Evolutionary conservation across 1,140 invertebrate species (phyloP).

Genomic region (Ceratina japonica): DNA sequence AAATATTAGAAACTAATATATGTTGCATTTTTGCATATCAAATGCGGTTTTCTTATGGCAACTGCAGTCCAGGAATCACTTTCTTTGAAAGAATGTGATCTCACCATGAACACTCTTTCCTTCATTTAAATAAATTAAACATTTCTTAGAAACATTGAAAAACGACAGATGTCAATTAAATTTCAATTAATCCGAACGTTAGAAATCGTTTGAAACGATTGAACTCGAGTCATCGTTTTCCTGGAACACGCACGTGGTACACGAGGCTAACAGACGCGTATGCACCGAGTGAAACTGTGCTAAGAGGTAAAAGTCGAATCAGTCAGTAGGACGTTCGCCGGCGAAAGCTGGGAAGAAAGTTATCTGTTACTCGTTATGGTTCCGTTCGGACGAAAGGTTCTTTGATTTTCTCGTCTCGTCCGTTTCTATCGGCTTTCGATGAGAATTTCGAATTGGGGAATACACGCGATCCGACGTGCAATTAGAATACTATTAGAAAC

Average conservation of each 20-base stretch:
- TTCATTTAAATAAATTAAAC: too few species aligned
- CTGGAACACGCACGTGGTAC: background rate
- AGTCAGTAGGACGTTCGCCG: slow-evolving; percentile 64
- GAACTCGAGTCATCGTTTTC: slow-evolving; percentile 4
- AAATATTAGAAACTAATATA: too few species aligned
- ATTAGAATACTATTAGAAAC: too few species aligned
- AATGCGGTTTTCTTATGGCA: too few species aligned
- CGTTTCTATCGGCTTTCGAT: too few species aligned
- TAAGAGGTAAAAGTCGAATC: slow-evolving; percentile 67
- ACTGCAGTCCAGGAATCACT: background rate
- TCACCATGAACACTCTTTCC: too few species aligned
- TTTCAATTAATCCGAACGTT: background rate
- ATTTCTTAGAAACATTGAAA: too few species aligned
- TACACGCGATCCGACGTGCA: too few species aligned
- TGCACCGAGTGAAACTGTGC: slow-evolving; percentile 63
- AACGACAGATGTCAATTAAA: too few species aligned
- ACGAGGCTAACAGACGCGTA: background rate
- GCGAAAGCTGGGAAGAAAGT: slow-evolving; percentile 66
- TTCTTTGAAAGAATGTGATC: too few species aligned
- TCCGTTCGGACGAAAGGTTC: slow-evolving; percentile 22
- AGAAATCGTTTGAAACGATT: background rate
- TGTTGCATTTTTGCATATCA: too few species aligned
- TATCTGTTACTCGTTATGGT: slow-evolving; percentile 52
- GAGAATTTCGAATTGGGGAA: too few species aligned
- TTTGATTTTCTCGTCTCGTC: slow-evolving; percentile 20